These are phyloP conservation scores for Elgaria multicarinata DNA, from an alignment of 2,113 vertebrate genomes.

Conservation along the genomic window DNA sequence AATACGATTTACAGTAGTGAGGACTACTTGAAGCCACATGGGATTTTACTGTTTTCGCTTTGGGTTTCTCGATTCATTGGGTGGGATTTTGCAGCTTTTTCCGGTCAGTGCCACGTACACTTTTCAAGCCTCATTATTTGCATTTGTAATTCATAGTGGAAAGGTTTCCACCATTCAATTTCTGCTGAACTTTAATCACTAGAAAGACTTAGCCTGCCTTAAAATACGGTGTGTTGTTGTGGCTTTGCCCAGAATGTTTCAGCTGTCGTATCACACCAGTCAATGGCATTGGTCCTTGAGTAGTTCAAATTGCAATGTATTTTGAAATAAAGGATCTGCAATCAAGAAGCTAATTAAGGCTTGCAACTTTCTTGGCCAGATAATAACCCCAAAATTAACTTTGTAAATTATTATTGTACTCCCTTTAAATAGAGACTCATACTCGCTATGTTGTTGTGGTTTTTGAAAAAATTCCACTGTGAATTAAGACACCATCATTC, in stretches of 20 bases:
- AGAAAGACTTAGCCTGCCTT: neutral
- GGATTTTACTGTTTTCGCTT: neutral
- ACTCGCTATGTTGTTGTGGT: neutral
- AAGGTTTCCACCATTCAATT: neutral
- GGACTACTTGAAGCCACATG: neutral
- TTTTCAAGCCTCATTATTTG: neutral
- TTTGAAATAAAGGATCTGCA: neutral
- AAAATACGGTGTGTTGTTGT: neutral
- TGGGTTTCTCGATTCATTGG: neutral
- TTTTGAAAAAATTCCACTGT: neutral
- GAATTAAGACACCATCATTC: neutral
- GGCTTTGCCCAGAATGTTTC: neutral
- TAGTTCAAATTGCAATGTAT: neutral
- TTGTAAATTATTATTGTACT: neutral
- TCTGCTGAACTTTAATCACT: neutral
- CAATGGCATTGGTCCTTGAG: neutral
- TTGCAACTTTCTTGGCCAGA: neutral
- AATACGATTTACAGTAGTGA: constrained; percentile 32
- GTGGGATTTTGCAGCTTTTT: constrained; percentile 11
- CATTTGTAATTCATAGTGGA: constrained; percentile 21
- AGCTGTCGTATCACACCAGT: neutral
- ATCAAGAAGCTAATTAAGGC: neutral
- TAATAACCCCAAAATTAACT: neutral
- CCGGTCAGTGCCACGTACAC: neutral
- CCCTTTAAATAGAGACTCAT: neutral